A percentile compares a stretch with the other conserved stretches of the same genome.
Evolutionary conservation across 92 coral and sea anemone species (phyloP).

Genomic region (Meandrina meandrites): DNA sequence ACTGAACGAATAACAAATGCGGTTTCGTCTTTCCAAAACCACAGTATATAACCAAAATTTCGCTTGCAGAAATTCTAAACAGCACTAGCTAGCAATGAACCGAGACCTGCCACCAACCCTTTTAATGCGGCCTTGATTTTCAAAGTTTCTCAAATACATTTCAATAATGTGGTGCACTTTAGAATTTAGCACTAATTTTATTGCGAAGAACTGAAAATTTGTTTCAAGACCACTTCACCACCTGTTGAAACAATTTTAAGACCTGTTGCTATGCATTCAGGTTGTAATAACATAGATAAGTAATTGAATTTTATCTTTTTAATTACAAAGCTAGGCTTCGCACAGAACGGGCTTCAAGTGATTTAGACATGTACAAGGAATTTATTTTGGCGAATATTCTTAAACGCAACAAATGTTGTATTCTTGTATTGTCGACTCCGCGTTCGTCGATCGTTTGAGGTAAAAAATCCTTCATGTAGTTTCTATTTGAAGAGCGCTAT

Average conservation of each 20-base stretch:
- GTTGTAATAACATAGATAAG: neutral
- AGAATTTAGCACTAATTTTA: neutral
- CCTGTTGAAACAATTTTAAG: slow-evolving; percentile 14
- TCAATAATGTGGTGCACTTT: neutral
- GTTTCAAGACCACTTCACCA: neutral
- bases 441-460: neutral
- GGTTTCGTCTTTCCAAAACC: neutral
- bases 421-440: neutral
- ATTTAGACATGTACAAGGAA: neutral
- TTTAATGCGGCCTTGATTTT: neutral
- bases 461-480: neutral
- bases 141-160: neutral
- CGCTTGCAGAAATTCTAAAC: neutral
- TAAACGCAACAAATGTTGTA: neutral
- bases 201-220: neutral
- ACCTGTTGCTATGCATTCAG: slow-evolving; percentile 15
- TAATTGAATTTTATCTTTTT: neutral
- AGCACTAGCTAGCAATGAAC: neutral
- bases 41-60: neutral
- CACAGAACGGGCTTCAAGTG: neutral
- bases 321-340: neutral
- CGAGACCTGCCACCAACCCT: too few relatives aligned
- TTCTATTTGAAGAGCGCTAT: too few relatives aligned
- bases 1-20: neutral
- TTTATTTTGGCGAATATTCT: neutral